Percentiles rank a stretch among this genome's conserved stretches.
These are phyloP conservation scores for Yponomeuta evonymella DNA, from an alignment of 2,888 invertebrate genomes.

Conservation along the genomic window DNA sequence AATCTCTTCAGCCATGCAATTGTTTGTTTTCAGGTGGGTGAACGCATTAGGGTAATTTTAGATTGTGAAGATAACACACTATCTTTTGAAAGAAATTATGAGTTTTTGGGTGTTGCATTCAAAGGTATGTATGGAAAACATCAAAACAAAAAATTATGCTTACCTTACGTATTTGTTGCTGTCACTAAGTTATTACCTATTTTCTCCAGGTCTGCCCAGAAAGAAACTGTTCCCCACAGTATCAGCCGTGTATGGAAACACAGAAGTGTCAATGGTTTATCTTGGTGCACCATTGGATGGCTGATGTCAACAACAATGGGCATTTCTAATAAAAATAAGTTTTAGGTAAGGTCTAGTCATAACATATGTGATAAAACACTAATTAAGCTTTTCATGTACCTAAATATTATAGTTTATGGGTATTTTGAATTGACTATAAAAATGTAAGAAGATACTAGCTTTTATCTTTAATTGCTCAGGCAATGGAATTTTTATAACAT, in stretches of 20 bases:
- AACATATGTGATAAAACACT: not conserved
- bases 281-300: slow-evolving; percentile 97
- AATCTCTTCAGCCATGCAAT: not conserved
- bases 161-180: slow-evolving; percentile 1
- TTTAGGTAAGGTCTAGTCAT: not conserved
- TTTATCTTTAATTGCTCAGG: not conserved
- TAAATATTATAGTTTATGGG: not conserved
- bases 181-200: not conserved
- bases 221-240: slow-evolving; percentile 93
- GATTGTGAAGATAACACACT: slow-evolving; percentile 98
- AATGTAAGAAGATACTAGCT: not conserved
- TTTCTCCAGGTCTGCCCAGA: slow-evolving; percentile 87
- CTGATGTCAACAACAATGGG: slow-evolving; percentile 65
- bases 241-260: slow-evolving; percentile 99
- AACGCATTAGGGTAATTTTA: slow-evolving; percentile 96
- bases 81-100: slow-evolving; percentile 98
- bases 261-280: slow-evolving; percentile 99
- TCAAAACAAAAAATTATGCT: slow-evolving; percentile 7
- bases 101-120: slow-evolving; percentile 98
- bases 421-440: not conserved
- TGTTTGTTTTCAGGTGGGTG: slow-evolving; percentile 87
- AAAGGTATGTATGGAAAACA: slow-evolving; percentile 77
- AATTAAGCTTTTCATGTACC: not conserved
- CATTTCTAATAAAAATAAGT: not conserved
- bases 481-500: not conserved